Base-by-base conservation (phyloP, 2,888 invertebrate genomes). In the Ctenicera cuprea region DNA sequence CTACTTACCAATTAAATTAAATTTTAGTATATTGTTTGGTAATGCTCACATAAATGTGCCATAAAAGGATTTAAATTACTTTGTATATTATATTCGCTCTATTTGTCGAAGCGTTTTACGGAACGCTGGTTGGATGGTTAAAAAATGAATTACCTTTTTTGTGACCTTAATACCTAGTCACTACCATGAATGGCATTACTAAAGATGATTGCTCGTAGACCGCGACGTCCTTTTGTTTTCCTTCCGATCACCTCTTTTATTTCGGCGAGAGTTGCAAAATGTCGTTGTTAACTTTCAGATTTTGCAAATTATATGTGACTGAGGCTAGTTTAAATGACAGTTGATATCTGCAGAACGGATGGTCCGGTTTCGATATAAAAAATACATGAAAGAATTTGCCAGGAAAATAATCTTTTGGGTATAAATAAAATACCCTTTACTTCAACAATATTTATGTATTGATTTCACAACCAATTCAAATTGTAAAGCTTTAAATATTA, bases 121-220 rank as follows among this genome's bases (percentile, higher is more conserved):
- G 65, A 66, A 66, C 65, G 65, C 4, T 54, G 65, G 22, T 41
- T 66, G 18, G 54, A 66, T 22, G 38, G 26, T 63, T 45, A 65
- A 65, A 54, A 65, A 54, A 37, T 54, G 54, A 66, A 54, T 66
- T 54, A 26, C 18, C 12, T 22, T 65, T 50, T 54, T 54, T 54
- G 54, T 54, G 65, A 41, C 65, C 65, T 66, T 52, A 52, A 65
- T 65, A 52, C 4, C 18, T 50, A 50, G 50, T 65, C 50, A 50
- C 1, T 20, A 26, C 14, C 8, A 45, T 18, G 16, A 45, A 16
- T 45, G 16, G 45, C 7, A 45, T 45, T 18, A 45, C 18, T 18
- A 45, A 45, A 45, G 45, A 45, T 18, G 50, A 20, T 50, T 50
- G 50, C 12, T 18, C 50, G 7, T 50, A 16, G 18, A 45, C 45